Evolutionary conservation across 2,888 invertebrate genomes (phyloP).

Genomic region (Tiliacea citrago): DNA sequence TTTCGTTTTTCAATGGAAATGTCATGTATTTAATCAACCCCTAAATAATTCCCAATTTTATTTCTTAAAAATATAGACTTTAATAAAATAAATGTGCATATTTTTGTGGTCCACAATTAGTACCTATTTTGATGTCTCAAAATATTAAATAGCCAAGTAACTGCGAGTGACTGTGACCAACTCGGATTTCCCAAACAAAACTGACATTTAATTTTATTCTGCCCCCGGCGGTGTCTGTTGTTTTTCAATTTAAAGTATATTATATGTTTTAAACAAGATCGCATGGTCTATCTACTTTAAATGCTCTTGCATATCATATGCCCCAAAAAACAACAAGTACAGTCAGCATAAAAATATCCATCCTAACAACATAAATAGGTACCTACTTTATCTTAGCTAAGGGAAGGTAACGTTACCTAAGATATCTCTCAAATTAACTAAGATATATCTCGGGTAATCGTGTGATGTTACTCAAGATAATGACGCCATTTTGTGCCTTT

Average conservation of each 20-base stretch:
- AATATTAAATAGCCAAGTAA: not conserved
- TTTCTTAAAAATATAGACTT: not conserved
- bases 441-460: constrained; percentile 32
- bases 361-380: not conserved
- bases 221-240: not conserved
- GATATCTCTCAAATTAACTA: constrained; percentile 36
- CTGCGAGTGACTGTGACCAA: not conserved
- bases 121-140: not conserved
- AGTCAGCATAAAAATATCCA: constrained; percentile 4
- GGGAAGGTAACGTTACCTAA: constrained; percentile 5
- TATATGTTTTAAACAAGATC: not conserved
- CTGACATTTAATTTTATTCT: not conserved
- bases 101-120: too few species aligned
- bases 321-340: not conserved
- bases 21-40: not conserved
- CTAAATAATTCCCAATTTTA: too few species aligned
- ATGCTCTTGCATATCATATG: not conserved
- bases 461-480: constrained; percentile 42
- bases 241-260: too few species aligned
- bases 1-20: not conserved
- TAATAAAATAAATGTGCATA: not conserved
- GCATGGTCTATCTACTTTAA: not conserved
- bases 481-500: constrained; percentile 25
- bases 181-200: not conserved
- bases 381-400: not conserved